Base-by-base conservation (phyloP, 2,113 vertebrate genomes). In the Heliornis fulica region DNA sequence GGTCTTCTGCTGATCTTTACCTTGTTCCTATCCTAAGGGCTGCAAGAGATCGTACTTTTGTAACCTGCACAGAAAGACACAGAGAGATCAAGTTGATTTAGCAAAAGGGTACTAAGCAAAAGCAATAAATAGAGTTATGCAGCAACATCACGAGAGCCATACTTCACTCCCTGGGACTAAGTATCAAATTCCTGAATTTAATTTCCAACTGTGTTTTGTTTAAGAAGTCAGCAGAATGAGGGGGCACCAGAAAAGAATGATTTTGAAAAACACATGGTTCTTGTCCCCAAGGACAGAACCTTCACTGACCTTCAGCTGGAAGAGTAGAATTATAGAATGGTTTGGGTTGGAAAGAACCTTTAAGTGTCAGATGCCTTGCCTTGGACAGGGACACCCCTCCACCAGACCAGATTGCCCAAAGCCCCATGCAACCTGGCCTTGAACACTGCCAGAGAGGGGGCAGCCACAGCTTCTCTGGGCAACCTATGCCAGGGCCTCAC, bases 1-100 rank as follows among this genome's bases (percentile, higher is more conserved):
- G 85, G 87, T 97, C 96, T 96, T 96, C 94, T 92, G 97, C 95
- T 88, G 95, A 72, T 82, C 95, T 96, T 96, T 72, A 90, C 77
- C 54, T 87, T 50, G 85, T 90, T 96, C 84, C 96, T 96, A 97
- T 97, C 96, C 97, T 95, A 97, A 96, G 84, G 96, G 93, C 95
- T 87, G 85, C 96, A 96, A 75, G 78, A 92, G 71, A 94, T 94
- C 94, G 88, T 96, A 96, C 63, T 87, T 97, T 97, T 96, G 97
- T 95, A 95, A 97, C 97, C 98, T 98, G 97, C 87, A 84, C 36
- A 88, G 25, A 97, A 96, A 98, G 97, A 97, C 96, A 98, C 66
- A 96, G 94, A 96, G 78, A 97, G 85, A 97, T 70, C 93, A 72
- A 92, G 95, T 0, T 94, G 86, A 76, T 97, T 97, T 95, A 97